phyloP scores from a whole-genome alignment of 2,113 vertebrate species.

The Urocolius indicus region DNA sequence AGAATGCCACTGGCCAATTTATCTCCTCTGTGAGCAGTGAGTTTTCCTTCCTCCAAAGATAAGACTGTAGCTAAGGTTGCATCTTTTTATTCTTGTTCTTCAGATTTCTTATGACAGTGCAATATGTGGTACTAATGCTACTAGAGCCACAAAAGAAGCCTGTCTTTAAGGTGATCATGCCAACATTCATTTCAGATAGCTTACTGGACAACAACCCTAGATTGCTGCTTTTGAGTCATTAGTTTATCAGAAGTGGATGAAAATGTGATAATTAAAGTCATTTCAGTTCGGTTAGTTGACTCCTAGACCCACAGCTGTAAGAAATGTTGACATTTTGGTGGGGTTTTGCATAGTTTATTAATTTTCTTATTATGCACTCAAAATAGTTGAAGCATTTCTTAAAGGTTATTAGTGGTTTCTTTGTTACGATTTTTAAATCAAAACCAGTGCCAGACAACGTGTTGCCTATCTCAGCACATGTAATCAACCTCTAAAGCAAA shows the following conservation, averaged over 20 bases:
- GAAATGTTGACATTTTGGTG: not conserved
- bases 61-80: not conserved
- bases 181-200: not conserved
- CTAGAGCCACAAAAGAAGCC: not conserved
- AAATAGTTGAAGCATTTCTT: constrained; percentile 41
- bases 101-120: not conserved
- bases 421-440: constrained; percentile 45
- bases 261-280: not conserved
- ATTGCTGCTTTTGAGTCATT: not conserved
- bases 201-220: not conserved
- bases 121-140: not conserved
- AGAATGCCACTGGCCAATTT: not conserved
- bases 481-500: not conserved
- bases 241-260: constrained; percentile 36
- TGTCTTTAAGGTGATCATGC: not conserved
- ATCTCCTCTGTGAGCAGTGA: not conserved
- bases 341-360: not conserved
- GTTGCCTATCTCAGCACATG: not conserved
- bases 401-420: constrained; percentile 58
- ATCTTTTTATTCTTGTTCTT: not conserved
- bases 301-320: not conserved
- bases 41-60: not conserved
- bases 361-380: constrained; percentile 28
- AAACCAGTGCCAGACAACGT: constrained; percentile 24
- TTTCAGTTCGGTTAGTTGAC: not conserved